Base-by-base conservation (phyloP, 2,888 invertebrate genomes). In the Tenthredo scrophulariae region DNA sequence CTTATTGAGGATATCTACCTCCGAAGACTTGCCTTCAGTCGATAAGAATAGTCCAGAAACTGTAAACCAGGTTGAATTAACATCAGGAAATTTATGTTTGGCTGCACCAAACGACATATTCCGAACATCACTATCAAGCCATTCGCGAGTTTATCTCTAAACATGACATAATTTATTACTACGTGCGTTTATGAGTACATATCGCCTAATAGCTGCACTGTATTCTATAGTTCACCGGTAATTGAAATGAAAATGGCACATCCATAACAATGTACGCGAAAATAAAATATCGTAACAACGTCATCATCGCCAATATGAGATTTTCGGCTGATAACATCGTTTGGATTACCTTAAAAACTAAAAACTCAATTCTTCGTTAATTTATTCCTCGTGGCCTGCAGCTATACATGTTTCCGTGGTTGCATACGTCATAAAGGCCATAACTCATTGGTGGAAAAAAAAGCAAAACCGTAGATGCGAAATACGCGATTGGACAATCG, bases 11-110 rank as follows among this genome's bases (percentile, higher is more conserved):
- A 15, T 33, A n/a, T n/a, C 18, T 33, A 40, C 33, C 29, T 54
- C 77, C 54, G 50, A 33, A 77, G 29, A n/a, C 33, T 54, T 33
- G 54, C 46, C 46, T 77, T 33, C 77, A 54, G 54, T 46, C 10
- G 77, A 77, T 77, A 77, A 77, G 50, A 77, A 77, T 77, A 77
- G 54, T 50, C 2, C 7, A 15, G 15, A 54, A 77, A 77, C 22
- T 22, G 43, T 77, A 77, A 22, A 77, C 29, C 77, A 54, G 18
- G 18, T 7, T 29, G 1, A 50, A 40, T 15, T 54, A 46, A 50
- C 7, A 54, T 9, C 50, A 50, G 46, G 33, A 77, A 50, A 29
- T 54, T 77, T 18, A 77, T 29, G 77, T 33, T 77, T 33, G 46
- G 29, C 43, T 43, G 43, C 18, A 77, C 18, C 6, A 15, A 15